Base-by-base conservation (phyloP, 2,113 vertebrate species). In the Catagonus wagneri region DNA sequence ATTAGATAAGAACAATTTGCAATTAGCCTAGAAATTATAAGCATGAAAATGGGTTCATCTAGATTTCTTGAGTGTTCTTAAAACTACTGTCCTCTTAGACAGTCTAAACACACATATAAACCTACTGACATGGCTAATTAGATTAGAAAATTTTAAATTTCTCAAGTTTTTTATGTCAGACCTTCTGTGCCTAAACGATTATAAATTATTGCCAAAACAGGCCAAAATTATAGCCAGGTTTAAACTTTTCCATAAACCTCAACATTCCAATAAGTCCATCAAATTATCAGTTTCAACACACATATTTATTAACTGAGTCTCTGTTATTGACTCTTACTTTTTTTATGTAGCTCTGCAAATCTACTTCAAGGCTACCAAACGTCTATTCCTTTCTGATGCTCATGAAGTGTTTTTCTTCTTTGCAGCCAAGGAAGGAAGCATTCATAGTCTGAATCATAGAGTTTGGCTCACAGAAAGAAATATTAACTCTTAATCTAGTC, bases 1-100 rank as follows among this genome's bases (percentile, higher is more conserved):
- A 97, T 96, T 97, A 96, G 92, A 81, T 81, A 96, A 93, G 90
- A 96, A 81, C 90, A 93, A 95, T 94, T 89, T 97, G 36, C 71
- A 95, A 96, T 97, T 98, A 98, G 83, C 54, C 23, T 87, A 93
- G 79, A 96, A 93, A 96, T 72, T 89, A 32, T 93, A 89, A 94
- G 54, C 20, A 88, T 94, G 71, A 95, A 95, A 90, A 92, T 76
- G 56, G 93, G 61, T 15, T 87, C 81, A 78, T 90, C 71, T 90
- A 96, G 75, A 95, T 90, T 96, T 97, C 90, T 90, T 68, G 20
- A 96, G 75, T 87, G 75, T 89, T 95, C 89, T 97, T 90, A 56
- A 96, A 96, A 72, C 71, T 78, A 83, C 66, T 95, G 23, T 88
- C 84, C 76, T 95, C 32, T 54, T 80, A 81, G 74, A 29, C 72